phyloP scores from a whole-genome alignment of 2,797 vertebrate genomes.

The Pseudomugil tenellus region DNA sequence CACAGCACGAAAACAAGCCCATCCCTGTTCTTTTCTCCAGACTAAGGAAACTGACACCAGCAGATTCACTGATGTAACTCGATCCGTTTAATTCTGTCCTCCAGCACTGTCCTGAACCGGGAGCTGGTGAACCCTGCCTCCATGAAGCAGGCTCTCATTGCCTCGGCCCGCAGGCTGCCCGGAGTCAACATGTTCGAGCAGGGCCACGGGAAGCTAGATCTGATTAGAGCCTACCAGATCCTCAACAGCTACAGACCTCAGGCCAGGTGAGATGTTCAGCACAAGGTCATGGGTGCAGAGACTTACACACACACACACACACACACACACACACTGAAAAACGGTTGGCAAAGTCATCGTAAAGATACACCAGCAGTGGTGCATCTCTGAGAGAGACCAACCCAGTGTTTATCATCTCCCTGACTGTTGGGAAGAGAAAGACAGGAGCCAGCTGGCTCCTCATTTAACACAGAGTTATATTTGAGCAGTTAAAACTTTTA shows the following conservation, averaged over 20 bases:
- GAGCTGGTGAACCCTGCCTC: slow-evolving; percentile 97
- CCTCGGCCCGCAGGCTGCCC: slow-evolving; percentile 94
- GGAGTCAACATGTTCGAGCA: slow-evolving; percentile 99
- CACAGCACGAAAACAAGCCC: slow-evolving; percentile 7
- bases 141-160: slow-evolving; percentile 98
- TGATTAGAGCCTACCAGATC: slow-evolving; percentile 96
- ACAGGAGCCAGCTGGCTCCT: too few species aligned
- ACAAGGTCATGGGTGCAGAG: neutral
- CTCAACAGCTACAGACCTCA: slow-evolving; percentile 98
- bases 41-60: slow-evolving; percentile 24
- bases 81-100: slow-evolving; percentile 27
- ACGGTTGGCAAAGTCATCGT: too few species aligned
- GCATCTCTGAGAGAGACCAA: neutral
- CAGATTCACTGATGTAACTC: slow-evolving; percentile 12
- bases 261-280: slow-evolving; percentile 85
- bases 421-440: neutral
- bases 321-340: too few species aligned
- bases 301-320: neutral
- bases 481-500: too few species aligned
- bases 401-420: too few species aligned
- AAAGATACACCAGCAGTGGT: neutral
- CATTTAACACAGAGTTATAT: too few species aligned
- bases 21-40: slow-evolving; percentile 9
- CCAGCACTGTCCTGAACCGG: slow-evolving; percentile 93
- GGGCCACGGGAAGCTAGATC: slow-evolving; percentile 96